phyloP scores from a whole-genome alignment of 2,888 invertebrate species.

The Chouioia cunea region DNA sequence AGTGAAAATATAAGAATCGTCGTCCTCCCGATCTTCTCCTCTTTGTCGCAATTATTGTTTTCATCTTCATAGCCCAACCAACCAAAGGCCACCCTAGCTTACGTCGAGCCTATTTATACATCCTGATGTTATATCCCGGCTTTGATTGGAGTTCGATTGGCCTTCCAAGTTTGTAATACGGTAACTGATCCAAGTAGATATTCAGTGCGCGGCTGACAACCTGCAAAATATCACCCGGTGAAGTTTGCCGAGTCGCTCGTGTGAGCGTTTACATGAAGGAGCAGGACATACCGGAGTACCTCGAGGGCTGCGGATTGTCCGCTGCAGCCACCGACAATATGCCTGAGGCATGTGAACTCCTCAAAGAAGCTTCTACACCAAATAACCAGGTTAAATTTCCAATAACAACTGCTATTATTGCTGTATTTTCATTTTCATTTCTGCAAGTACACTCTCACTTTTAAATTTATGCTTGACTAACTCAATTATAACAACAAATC shows the following conservation, averaged over 20 bases:
- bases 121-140: too few species aligned
- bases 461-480: too few species aligned
- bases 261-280: constrained; percentile 60
- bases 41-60: too few species aligned
- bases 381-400: constrained; percentile 30
- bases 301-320: constrained; percentile 65
- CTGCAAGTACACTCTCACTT: too few species aligned
- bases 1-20: too few species aligned
- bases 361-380: constrained; percentile 45
- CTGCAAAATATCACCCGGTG: not conserved
- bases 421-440: too few species aligned
- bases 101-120: too few species aligned
- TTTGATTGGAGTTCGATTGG: not conserved
- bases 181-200: not conserved
- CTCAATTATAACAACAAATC: too few species aligned
- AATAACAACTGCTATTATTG: too few species aligned
- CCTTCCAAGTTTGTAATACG: not conserved
- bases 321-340: constrained; percentile 59
- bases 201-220: not conserved
- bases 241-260: constrained; percentile 8
- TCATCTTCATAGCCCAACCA: too few species aligned
- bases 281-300: constrained; percentile 66
- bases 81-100: too few species aligned
- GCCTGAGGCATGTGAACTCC: constrained; percentile 65
- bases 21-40: too few species aligned